phyloP scores from a whole-genome alignment of 2,888 invertebrate genomes.

The Eristalis intricaria region DNA sequence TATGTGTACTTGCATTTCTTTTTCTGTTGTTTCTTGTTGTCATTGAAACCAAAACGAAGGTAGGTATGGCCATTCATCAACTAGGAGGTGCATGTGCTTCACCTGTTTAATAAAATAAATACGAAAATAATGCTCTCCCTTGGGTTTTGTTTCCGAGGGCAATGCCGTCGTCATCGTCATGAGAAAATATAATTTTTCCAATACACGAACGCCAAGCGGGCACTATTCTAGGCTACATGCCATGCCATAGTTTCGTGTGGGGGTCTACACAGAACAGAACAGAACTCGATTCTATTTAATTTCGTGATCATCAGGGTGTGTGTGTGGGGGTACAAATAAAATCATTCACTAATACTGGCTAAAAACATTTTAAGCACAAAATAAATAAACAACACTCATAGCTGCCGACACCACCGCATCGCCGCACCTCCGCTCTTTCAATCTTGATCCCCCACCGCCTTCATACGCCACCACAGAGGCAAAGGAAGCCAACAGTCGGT shows the following conservation, averaged over 20 bases:
- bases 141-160: not conserved
- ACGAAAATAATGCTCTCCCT: not conserved
- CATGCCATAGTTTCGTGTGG: slow-evolving; percentile 34
- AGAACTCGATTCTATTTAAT: slow-evolving; percentile 10
- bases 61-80: slow-evolving; percentile 11
- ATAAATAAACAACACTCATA: slow-evolving; percentile 63
- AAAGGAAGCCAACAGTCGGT: slow-evolving; percentile 18
- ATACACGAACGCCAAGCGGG: slow-evolving; percentile 9
- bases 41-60: not conserved
- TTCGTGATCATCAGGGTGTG: slow-evolving; percentile 27
- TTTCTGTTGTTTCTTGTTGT: not conserved
- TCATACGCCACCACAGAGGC: slow-evolving; percentile 35
- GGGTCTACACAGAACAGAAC: not conserved
- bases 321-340: slow-evolving; percentile 34
- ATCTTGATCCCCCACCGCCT: slow-evolving; percentile 59
- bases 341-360: slow-evolving; percentile 48
- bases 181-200: slow-evolving; percentile 20
- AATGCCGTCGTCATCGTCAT: slow-evolving; percentile 15
- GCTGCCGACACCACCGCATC: slow-evolving; percentile 26
- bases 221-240: not conserved
- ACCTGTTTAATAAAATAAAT: not conserved
- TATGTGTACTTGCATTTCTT: not conserved
- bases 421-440: slow-evolving; percentile 38
- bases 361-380: slow-evolving; percentile 55
- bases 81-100: slow-evolving; percentile 4